Conservation (phyloP, 2,113 vertebrate species). For the Ammodytes dubius region DNA sequence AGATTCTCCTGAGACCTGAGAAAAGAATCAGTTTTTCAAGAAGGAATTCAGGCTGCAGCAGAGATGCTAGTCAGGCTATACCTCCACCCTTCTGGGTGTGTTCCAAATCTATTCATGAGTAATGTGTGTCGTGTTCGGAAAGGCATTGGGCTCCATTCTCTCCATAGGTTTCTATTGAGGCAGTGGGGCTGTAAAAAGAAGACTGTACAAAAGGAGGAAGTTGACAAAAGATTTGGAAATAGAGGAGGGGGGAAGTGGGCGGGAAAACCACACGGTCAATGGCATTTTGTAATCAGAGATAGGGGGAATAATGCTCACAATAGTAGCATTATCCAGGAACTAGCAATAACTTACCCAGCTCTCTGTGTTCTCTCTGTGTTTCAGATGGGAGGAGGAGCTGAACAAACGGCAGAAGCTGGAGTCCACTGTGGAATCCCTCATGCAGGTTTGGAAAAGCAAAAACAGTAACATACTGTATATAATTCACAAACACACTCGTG, state of each 20-base stretch:
- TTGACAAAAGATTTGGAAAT: conserved; percentile 53
- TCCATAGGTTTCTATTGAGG: conserved; percentile 34
- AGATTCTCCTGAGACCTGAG: conserved; percentile 9
- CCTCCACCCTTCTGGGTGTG: conserved; percentile 51
- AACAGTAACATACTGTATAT: conserved; percentile 7
- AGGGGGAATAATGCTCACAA: conserved; percentile 56
- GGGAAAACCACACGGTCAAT: conserved; percentile 56
- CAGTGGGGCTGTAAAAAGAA: conserved; percentile 47
- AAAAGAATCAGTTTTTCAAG: conserved; percentile 17
- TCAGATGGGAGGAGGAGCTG: conserved; percentile 96
- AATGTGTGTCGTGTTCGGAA: conserved; percentile 42
- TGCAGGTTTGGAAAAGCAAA: conserved; percentile 88
- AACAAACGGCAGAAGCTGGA: conserved; percentile 92
- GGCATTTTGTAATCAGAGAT: conserved; percentile 73
- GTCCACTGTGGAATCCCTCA: conserved; percentile 90
- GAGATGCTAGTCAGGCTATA: neutral
- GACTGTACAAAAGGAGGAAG: conserved; percentile 35
- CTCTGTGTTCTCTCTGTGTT: conserved; percentile 78
- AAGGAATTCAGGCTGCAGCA: conserved; percentile 45
- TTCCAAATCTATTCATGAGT: conserved; percentile 56
- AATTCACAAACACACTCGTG: conserved; percentile 7
- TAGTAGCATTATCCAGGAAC: conserved; percentile 55
- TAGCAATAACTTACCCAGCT: conserved; percentile 64
- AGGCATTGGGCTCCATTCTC: conserved; percentile 36
- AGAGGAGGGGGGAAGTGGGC: conserved; percentile 27